These are phyloP conservation scores for Girardinus metallicus DNA, from an alignment of 2,797 vertebrate species.

Conservation along the genomic window DNA sequence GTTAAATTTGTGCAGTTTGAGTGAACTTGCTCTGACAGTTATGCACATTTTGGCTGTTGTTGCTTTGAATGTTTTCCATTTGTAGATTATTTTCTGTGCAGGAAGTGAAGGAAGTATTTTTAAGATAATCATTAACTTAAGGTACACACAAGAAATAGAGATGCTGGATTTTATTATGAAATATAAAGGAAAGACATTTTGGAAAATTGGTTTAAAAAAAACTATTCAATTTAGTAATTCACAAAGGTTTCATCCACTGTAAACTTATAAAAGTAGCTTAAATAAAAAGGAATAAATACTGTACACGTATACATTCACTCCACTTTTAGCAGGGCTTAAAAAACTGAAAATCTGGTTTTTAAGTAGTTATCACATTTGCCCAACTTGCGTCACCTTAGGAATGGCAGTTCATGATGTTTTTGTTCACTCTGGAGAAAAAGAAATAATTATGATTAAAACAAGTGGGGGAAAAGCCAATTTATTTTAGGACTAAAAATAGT, in stretches of 20 bases:
- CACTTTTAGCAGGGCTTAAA: constrained; percentile 1
- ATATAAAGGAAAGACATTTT: not conserved
- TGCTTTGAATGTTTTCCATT: not conserved
- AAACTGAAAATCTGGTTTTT: not conserved
- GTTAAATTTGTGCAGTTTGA: not conserved
- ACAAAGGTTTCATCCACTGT: constrained; percentile 1
- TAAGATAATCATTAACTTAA: not conserved
- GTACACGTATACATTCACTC: constrained; percentile 50
- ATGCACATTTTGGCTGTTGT: not conserved
- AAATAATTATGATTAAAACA: constrained; percentile 3
- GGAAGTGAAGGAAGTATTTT: not conserved
- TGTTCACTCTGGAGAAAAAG: constrained; percentile 51
- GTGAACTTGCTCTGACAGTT: not conserved
- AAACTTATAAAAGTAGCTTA: not conserved
- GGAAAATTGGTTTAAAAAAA: constrained; percentile 12
- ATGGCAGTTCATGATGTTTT: not conserved
- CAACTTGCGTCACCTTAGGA: not conserved
- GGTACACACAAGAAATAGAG: not conserved
- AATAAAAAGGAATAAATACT: constrained; percentile 69
- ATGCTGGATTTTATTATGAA: constrained; percentile 44
- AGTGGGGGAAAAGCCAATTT: not conserved
- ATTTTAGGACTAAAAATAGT: not conserved
- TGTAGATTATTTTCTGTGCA: not conserved
- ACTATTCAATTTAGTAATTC: not conserved
- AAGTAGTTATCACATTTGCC: not conserved